Evolutionary conservation across 2,888 invertebrate species (phyloP), one percentile per base, ranked within the genome.

Genomic region (Dynastes tityus): DNA sequence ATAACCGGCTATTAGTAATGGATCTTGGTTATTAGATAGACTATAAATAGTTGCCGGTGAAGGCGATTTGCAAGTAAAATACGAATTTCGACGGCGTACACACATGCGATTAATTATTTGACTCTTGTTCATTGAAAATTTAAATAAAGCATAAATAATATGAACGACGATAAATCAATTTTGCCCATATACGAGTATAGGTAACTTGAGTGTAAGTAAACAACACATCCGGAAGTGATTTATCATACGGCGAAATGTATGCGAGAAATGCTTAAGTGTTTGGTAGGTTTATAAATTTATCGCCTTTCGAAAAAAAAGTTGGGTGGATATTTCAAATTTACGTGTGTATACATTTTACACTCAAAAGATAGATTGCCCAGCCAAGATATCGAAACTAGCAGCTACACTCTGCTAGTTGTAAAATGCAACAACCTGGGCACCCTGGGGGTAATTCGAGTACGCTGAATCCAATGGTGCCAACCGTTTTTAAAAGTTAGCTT

Each of bases 141-240:
- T 68, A 68, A 68, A 68, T 68, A 68, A 68, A 68, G 29, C 51
- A 68, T 68, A 68, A 68, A 68, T 68, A 68, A 68, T 13, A 29
- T 29, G 68, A 68, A 49, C 29, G 68, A 51, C 51, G 29, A 68
- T 53, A 68, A 68, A 68, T 68, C 68, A 68, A 51, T 49, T 68
- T 68, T 68, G 22, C 51, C 68, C 68, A 29, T 68, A 68, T 68
- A 68, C 22, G 65, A n/a, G n/a, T 22, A 13, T 22, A 2, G 3
- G 63, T 68, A 51, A 13, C 22, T 49, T 51, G 51, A 51, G 29
- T 32, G 49, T 51, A 27, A 68, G 68, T 27, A 68, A 68, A 68
- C 68, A 68, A 53, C 27, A 51, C 51, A 51, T 45, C n/a, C 45
- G 49, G 32, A 67, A 22, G 49, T 45, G 11, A 63, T 63, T 63